Percentiles rank a stretch among this genome's conserved stretches.
These are phyloP conservation scores for Parasteatoda lunata DNA, from an alignment of 2,888 invertebrate species.

Conservation along the genomic window DNA sequence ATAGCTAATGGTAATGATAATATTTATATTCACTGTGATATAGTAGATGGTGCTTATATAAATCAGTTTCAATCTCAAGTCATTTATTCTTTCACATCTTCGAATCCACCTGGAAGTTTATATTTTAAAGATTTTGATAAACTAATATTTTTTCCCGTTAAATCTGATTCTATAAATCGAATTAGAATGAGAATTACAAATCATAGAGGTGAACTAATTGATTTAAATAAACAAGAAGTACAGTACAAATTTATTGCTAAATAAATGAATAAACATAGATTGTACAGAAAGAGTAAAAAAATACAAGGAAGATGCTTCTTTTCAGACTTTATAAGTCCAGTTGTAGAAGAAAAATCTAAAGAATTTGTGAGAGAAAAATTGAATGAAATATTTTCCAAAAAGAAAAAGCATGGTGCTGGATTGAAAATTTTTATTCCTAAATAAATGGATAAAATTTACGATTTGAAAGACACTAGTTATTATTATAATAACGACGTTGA, in stretches of 20 bases:
- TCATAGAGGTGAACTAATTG: neutral
- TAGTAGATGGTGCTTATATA: neutral
- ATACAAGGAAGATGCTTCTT: neutral
- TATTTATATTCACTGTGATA: neutral
- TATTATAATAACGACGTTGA: too few species aligned
- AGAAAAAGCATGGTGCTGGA: too few species aligned
- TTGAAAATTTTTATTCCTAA: too few species aligned
- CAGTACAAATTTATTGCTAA: neutral
- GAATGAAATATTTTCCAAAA: too few species aligned
- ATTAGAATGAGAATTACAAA: neutral
- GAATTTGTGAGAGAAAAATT: too few species aligned
- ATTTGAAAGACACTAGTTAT: too few species aligned
- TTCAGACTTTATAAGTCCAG: neutral
- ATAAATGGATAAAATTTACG: too few species aligned
- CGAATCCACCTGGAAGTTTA: neutral
- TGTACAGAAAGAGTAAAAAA: conserved; percentile 1
- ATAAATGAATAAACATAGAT: neutral
- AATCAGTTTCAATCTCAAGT: neutral
- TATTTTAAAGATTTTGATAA: too few species aligned
- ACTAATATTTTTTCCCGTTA: neutral
- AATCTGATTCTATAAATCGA: neutral
- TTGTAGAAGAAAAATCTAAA: too few species aligned
- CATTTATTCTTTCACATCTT: neutral
- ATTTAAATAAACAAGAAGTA: neutral
- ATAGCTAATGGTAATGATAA: neutral